Conservation (phyloP, 2,888 invertebrate species). For the Amblyjoppa proteus region DNA sequence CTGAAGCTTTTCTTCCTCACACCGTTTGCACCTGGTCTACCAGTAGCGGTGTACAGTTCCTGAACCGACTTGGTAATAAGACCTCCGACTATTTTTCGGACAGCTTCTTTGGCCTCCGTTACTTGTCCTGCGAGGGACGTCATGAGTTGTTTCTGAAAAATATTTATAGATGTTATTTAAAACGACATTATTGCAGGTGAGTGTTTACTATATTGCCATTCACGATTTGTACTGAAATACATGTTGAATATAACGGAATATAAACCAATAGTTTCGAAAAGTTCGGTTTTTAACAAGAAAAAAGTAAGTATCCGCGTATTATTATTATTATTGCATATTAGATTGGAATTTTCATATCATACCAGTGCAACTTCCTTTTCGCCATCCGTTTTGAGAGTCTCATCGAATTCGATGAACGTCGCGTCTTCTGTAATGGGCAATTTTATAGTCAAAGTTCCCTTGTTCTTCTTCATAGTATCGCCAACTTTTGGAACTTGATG, state of each 20-base stretch:
- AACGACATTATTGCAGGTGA: neutral
- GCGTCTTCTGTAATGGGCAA: conserved; percentile 21
- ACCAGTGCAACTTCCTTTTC: neutral
- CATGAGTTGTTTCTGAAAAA: conserved; percentile 16
- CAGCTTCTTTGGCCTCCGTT: conserved; percentile 3
- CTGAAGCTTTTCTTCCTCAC: conserved; percentile 17
- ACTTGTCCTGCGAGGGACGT: neutral
- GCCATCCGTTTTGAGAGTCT: neutral
- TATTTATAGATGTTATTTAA: conserved; percentile 1
- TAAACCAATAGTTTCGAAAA: neutral
- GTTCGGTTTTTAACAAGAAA: neutral
- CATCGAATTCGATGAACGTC: conserved; percentile 16
- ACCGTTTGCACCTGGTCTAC: too few species aligned
- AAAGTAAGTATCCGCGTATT: neutral
- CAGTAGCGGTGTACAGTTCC: too few species aligned
- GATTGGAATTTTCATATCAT: neutral
- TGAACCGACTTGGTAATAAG: too few species aligned
- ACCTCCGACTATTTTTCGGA: too few species aligned
- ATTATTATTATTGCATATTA: neutral
- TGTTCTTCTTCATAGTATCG: neutral
- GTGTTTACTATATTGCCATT: too few species aligned
- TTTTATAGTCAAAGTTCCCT: conserved; percentile 14
- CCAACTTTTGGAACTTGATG: neutral
- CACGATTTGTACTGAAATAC: too few species aligned
- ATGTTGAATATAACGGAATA: too few species aligned